Base-by-base conservation (phyloP, 2,797 vertebrate genomes). In the Sternarchorhynchus goeldii region DNA sequence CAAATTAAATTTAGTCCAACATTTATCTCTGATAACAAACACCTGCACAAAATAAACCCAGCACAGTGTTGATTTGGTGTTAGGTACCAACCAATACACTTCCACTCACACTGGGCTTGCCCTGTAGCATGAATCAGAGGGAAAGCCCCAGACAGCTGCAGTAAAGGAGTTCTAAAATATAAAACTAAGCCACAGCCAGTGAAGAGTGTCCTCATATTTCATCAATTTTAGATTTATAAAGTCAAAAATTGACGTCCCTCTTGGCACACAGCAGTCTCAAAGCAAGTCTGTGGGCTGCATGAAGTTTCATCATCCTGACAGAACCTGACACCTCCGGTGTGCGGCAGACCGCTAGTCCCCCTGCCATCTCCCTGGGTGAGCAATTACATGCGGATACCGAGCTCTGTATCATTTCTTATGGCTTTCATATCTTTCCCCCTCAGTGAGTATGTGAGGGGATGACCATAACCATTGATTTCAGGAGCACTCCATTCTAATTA, bases 231-330 rank as follows among this genome's bases (percentile, higher is more conserved):
- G 85, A 89, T 90, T 89, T 87, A 85, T 86, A 84, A 88, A 91
- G 85, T 84, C 81, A 75, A 90, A 81, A 90, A 91, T 88, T 88
- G 88, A 89, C 79, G 20, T 88, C 86, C 86, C 87, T 85, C 89
- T 88, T 87, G 86, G 88, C 84, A 82, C 14, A 16, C 57, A 18
- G 65, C 50, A 81, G 88, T 87, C 89, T 89, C 85, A 32, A 83
- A 85, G 84, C 85, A 81, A 85, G 85, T 85, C 14, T 31, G 78
- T 58, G 73, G 77, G 72, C 87, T 84, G 75, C 55, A 73, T 76
- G 86, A 86, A 89, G 87, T 90, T 92, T 93, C 91, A 92, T 93
- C 90, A 91, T 91, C 79, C 88, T 90, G 92, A 92, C 91, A 90
- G 88, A 84, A 90, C 85, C 76, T 90, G 91, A 91, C 91, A 91